Conservation (phyloP, 2,113 vertebrate genomes). For the Corythoichthys intestinalis region DNA sequence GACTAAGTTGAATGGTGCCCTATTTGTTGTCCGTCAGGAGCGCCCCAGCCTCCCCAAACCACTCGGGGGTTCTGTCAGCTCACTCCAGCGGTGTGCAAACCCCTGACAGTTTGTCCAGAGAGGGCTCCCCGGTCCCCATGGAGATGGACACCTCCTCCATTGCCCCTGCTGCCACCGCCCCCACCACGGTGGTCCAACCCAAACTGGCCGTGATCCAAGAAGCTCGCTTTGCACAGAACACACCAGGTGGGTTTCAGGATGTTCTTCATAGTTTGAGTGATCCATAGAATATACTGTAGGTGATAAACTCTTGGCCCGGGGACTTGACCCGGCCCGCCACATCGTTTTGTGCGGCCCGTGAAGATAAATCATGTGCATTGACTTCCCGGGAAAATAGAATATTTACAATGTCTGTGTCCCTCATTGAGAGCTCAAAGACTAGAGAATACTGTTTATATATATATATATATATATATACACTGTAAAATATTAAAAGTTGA, state of each 20-base stretch:
- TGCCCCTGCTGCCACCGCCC: conserved; percentile 13
- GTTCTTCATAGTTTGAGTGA: too few species aligned
- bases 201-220: conserved; percentile 95
- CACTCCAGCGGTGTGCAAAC: conserved; percentile 96
- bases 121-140: conserved; percentile 91
- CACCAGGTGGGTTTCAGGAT: conserved; percentile 70
- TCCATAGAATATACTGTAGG: background rate
- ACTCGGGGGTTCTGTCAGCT: conserved; percentile 90
- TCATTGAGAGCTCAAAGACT: too few species aligned
- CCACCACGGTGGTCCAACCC: conserved; percentile 77
- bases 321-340: too few species aligned
- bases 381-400: too few species aligned
- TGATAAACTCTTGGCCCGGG: too few species aligned
- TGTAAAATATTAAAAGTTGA: too few species aligned
- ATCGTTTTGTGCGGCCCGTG: too few species aligned
- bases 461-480: too few species aligned
- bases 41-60: conserved; percentile 93
- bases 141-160: conserved; percentile 73
- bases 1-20: background rate
- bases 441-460: too few species aligned
- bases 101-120: conserved; percentile 92
- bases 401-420: too few species aligned
- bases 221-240: conserved; percentile 90
- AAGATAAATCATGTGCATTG: too few species aligned
- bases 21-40: conserved; percentile 72